These are phyloP conservation scores for Creontiades dilutus DNA, from an alignment of 2,888 invertebrate genomes.

Conservation along the genomic window DNA sequence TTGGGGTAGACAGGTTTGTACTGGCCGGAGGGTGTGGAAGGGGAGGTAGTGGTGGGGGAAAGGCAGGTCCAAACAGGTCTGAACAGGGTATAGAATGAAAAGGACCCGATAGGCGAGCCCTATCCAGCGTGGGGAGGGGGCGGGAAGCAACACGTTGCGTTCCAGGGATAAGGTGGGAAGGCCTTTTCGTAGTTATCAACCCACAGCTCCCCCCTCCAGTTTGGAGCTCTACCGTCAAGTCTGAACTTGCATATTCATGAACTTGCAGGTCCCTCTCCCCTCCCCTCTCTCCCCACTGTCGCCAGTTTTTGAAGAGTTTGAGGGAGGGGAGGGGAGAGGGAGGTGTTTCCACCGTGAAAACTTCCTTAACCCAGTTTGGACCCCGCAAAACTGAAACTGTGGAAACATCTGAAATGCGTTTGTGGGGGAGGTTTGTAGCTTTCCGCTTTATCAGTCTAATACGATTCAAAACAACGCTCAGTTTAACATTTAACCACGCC, in stretches of 20 bases:
- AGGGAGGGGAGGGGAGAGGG: too few species aligned
- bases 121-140: too few species aligned
- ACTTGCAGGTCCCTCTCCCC: background rate
- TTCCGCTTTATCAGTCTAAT: slow-evolving; percentile 7
- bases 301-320: too few species aligned
- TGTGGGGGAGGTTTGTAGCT: background rate
- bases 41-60: too few species aligned
- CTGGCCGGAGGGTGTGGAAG: background rate
- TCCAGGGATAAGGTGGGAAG: background rate
- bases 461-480: slow-evolving; percentile 36
- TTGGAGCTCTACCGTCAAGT: background rate
- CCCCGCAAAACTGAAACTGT: background rate
- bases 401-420: background rate
- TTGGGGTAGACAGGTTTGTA: background rate
- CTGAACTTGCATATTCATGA: slow-evolving; percentile 45
- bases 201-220: background rate
- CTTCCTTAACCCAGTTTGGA: too few species aligned
- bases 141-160: background rate
- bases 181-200: background rate
- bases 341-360: too few species aligned
- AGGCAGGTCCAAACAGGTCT: too few species aligned
- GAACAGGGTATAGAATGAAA: background rate
- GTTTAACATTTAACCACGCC: background rate
- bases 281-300: background rate
- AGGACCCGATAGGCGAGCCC: background rate